These are phyloP conservation scores for Chironomus tentans DNA, from an alignment of 2,888 invertebrate genomes.

Conservation along the genomic window DNA sequence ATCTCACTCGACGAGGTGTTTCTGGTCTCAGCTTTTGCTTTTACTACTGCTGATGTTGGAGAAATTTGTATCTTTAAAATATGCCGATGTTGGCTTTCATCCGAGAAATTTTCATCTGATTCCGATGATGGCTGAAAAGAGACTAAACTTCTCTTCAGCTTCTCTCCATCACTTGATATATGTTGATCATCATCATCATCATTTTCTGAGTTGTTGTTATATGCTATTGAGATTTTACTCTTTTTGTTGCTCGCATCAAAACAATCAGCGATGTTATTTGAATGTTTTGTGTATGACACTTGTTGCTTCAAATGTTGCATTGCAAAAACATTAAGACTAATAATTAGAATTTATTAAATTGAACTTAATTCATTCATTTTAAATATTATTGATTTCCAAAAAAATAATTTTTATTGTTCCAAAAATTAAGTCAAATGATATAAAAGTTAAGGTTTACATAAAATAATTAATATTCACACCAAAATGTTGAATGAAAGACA, in stretches of 20 bases:
- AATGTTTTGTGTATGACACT: too few relatives aligned
- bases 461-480: neutral
- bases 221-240: too few relatives aligned
- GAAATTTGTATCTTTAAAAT: conserved; percentile 13
- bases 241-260: too few relatives aligned
- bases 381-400: too few relatives aligned
- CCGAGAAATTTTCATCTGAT: neutral
- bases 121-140: neutral
- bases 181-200: neutral
- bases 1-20: neutral
- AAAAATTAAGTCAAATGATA: too few relatives aligned
- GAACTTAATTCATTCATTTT: too few relatives aligned
- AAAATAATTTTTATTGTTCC: too few relatives aligned
- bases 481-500: neutral
- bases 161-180: neutral
- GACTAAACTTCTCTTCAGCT: neutral
- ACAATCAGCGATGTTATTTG: too few relatives aligned
- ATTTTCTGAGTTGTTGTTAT: neutral
- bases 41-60: neutral
- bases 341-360: too few relatives aligned
- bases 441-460: too few relatives aligned
- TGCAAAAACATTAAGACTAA: too few relatives aligned
- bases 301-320: too few relatives aligned
- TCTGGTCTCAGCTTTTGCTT: neutral
- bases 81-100: neutral